Evolutionary conservation across 2,797 vertebrate species (phyloP).

Genomic region (Rhinella marina): DNA sequence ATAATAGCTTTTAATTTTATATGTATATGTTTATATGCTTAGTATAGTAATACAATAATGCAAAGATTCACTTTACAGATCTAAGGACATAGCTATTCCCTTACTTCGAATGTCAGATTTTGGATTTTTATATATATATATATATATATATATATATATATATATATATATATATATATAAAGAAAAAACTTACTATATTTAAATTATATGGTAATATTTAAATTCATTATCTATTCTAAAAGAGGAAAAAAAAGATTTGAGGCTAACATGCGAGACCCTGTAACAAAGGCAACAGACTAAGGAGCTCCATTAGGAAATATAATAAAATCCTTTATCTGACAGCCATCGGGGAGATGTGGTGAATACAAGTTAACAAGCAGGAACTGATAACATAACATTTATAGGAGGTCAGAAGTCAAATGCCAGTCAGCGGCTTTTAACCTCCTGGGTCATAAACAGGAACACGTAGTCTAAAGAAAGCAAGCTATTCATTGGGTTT

Average conservation of each 20-base stretch:
- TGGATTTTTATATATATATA: neutral
- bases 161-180: neutral
- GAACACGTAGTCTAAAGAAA: conserved; percentile 77
- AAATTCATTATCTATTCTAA: neutral
- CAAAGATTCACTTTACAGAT: no score
- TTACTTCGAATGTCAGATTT: neutral
- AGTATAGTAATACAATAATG: no score
- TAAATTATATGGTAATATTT: neutral
- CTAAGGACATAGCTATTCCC: neutral
- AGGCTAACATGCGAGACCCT: conserved; percentile 65
- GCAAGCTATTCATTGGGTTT: conserved; percentile 77
- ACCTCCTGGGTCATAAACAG: conserved; percentile 91
- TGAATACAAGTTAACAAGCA: conserved; percentile 87
- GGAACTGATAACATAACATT: conserved; percentile 90
- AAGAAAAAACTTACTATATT: neutral
- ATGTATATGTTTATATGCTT: no score
- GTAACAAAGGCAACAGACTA: conserved; percentile 72
- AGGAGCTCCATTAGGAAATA: conserved; percentile 75
- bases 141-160: neutral
- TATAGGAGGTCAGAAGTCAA: conserved; percentile 93
- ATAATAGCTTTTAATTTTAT: neutral
- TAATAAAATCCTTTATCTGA: conserved; percentile 79
- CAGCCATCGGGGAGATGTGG: conserved; percentile 83
- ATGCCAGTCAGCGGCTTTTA: conserved; percentile 91
- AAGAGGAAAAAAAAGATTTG: conserved; percentile 65